Percentiles rank a stretch among this genome's conserved stretches.
Conservation (phyloP, 1,140 invertebrate genomes). For the Carposina sasakii region DNA sequence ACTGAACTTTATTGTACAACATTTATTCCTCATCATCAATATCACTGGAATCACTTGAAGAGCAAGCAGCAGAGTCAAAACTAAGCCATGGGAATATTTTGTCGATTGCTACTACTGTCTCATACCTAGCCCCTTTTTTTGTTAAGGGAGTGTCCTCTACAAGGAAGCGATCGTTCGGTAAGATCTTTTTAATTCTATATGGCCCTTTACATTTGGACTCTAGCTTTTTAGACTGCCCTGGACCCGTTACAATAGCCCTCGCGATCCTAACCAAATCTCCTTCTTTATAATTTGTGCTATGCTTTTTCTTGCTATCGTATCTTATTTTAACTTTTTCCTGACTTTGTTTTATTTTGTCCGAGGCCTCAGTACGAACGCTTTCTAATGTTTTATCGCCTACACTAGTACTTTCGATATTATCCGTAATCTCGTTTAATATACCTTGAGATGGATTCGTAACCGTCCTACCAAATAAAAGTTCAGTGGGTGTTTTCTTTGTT, state of each 20-base stretch:
- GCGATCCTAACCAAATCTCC: conserved; percentile 5
- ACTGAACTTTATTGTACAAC: too few species aligned
- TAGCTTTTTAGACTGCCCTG: conserved; percentile 6
- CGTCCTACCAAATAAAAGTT: conserved; percentile 15
- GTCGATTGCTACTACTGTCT: too few species aligned
- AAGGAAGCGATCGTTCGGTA: too few species aligned
- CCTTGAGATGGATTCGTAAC: conserved; percentile 9
- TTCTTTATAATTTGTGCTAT: conserved; percentile 4
- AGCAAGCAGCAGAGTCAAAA: too few species aligned
- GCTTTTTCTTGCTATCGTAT: conserved; percentile 2
- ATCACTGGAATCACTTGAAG: too few species aligned
- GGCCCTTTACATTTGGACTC: too few species aligned
- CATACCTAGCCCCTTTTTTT: too few species aligned
- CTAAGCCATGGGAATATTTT: too few species aligned
- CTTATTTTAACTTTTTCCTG: conserved; percentile 2
- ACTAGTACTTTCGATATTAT: background rate
- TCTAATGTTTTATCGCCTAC: background rate
- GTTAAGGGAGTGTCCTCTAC: too few species aligned
- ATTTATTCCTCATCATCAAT: too few species aligned
- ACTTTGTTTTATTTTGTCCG: conserved; percentile 1
- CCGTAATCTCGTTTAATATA: conserved; percentile 1
- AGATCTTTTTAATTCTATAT: too few species aligned
- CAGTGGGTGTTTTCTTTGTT: conserved; percentile 16
- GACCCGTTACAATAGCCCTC: background rate
- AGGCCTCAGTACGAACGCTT: background rate